phyloP scores from a whole-genome alignment of 2,113 vertebrate genomes.

The Pollimyrus isidori region DNA sequence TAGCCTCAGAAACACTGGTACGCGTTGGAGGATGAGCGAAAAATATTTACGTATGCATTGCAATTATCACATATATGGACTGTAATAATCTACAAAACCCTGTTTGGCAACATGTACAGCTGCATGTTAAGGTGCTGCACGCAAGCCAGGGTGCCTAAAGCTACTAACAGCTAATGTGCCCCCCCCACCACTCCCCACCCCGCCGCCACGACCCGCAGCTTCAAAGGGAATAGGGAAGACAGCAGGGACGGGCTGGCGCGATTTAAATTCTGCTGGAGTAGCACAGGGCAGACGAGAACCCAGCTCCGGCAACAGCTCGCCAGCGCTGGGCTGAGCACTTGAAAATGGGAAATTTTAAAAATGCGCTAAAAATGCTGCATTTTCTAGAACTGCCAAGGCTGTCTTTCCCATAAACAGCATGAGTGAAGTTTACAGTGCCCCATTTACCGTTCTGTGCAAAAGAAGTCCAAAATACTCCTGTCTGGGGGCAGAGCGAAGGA shows the following conservation, averaged over 20 bases:
- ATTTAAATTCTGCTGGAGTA: conserved; percentile 44
- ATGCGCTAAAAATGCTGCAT: background rate
- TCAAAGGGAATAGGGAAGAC: conserved; percentile 40
- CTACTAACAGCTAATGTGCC: background rate
- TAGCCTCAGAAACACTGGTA: background rate
- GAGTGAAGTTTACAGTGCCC: background rate
- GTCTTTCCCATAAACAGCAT: background rate
- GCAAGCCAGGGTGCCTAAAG: background rate
- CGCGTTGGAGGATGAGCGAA: no score
- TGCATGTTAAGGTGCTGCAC: background rate
- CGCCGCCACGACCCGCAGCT: conserved; percentile 9
- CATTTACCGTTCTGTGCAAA: background rate
- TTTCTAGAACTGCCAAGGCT: background rate
- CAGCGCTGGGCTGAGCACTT: conserved; percentile 9
- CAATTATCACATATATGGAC: background rate
- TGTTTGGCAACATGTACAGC: background rate
- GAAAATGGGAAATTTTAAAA: background rate
- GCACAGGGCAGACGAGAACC: conserved; percentile 30
- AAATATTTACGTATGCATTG: background rate
- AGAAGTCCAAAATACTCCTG: background rate
- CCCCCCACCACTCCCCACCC: background rate
- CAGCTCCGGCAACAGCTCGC: conserved; percentile 27
- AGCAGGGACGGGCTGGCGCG: conserved; percentile 26
- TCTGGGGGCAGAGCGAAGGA: background rate
- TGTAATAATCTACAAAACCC: background rate